These are phyloP conservation scores for Siniperca chuatsi DNA, from an alignment of 2,113 vertebrate genomes.

Conservation along the genomic window DNA sequence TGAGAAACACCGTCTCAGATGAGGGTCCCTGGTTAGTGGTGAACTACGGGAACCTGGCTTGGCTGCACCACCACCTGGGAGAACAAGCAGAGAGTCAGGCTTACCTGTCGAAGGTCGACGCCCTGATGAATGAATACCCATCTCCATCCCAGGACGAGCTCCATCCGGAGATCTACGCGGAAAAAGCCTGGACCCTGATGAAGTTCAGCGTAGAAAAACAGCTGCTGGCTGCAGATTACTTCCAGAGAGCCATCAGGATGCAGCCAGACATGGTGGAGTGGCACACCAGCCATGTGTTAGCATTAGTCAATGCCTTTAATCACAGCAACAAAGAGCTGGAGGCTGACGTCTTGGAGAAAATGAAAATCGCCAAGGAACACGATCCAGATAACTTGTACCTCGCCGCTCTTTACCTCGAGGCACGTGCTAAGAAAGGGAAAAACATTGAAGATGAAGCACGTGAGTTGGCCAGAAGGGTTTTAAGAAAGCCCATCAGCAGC, in stretches of 20 bases:
- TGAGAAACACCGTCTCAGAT: constrained; percentile 60
- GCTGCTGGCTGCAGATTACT: constrained; percentile 49
- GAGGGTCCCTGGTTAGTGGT: constrained; percentile 76
- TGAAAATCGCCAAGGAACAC: constrained; percentile 50
- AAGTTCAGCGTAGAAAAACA: constrained; percentile 25
- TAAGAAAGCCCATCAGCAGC: constrained; percentile 52
- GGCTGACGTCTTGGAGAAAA: constrained; percentile 41
- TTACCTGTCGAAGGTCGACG: constrained; percentile 50
- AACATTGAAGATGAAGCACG: constrained; percentile 34
- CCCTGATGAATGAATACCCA: constrained; percentile 45
- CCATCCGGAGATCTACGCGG: constrained; percentile 72
- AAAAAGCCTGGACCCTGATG: constrained; percentile 80
- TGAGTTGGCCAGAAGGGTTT: constrained; percentile 50
- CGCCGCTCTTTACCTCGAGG: constrained; percentile 47
- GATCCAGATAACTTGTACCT: constrained; percentile 70
- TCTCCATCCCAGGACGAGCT: constrained; percentile 50
- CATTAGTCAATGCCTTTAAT: background rate
- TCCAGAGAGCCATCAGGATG: constrained; percentile 73
- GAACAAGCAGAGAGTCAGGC: constrained; percentile 32
- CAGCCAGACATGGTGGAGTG: constrained; percentile 72
- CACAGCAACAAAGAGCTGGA: background rate
- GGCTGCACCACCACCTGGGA: constrained; percentile 61
- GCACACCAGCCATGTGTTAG: constrained; percentile 56
- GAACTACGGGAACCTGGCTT: constrained; percentile 74
- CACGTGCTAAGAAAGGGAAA: constrained; percentile 1